Base-by-base conservation (phyloP, 2,888 invertebrate species). In the Rhingia campestris region DNA sequence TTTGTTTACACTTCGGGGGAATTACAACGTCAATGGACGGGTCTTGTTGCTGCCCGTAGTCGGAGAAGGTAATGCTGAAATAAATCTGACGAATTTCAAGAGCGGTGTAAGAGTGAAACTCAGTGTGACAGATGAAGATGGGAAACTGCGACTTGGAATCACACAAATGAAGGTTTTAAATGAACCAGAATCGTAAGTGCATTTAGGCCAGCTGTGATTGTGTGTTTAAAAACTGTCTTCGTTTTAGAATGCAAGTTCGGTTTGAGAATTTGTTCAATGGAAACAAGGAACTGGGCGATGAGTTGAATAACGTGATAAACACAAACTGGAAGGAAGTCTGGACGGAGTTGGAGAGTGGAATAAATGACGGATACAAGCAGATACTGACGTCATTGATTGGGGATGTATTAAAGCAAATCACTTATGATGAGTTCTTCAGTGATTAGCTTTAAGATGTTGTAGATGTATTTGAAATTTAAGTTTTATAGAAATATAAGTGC, bases 21-120 rank as follows among this genome's bases (percentile, higher is more conserved):
- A 86, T n/a, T 92, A 92, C 84, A 89, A 87, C 12, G 88, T 90
- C 22, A 86, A 87, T 37, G 92, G 92, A 9, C 89, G 89, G 59
- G 87, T 92, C 6, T 80, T 92, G 12, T 80, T 92, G 4, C 86
- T 92, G 49, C 91, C 91, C 4, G 88, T 92, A 39, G 87, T 88
- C 32, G 92, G 91, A 0, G 86, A 87, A 35, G 91, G 92, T 3
- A 76, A 85, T 43, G 88, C 88, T 2, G 82, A 87, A 35, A 81
- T 90, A 1, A 47, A 81, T 33, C 14, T 89, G 4, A 88, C 81
- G 12, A 87, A 89, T 59, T 70, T 85, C 0, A 86, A 86, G 4
- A 53, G 87, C 7, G 79, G 70, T 4, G 63, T 87, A 3, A 88
- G 87, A 30, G 74, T 77, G 0, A 87, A 87, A n/a, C 47, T 86